Percentiles rank a stretch among this genome's conserved stretches.
phyloP scores from a whole-genome alignment of 2,888 invertebrate genomes.

The Mylabris sibirica region DNA sequence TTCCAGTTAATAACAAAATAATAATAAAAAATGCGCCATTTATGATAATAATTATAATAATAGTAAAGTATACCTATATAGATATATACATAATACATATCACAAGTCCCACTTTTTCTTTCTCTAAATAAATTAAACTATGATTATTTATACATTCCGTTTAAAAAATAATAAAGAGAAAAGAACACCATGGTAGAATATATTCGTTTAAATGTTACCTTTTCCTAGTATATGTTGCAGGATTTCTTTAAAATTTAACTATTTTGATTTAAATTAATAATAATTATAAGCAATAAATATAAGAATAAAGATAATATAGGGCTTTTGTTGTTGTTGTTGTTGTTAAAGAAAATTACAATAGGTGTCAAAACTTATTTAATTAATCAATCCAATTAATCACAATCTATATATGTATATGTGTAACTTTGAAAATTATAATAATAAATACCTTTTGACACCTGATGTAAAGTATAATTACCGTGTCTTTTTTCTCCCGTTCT shows the following conservation, averaged over 20 bases:
- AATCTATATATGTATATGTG: not conserved
- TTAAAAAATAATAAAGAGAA: not conserved
- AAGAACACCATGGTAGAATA: slow-evolving; percentile 38
- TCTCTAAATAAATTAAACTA: slow-evolving; percentile 44
- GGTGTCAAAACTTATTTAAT: slow-evolving; percentile 5
- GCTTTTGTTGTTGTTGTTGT: not conserved
- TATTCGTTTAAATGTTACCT: slow-evolving; percentile 20
- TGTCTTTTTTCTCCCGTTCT: slow-evolving; percentile 8
- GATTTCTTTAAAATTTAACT: slow-evolving; percentile 21
- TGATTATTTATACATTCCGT: slow-evolving; percentile 20
- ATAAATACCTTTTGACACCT: not conserved
- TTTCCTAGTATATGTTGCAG: slow-evolving; percentile 20
- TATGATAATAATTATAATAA: slow-evolving; percentile 28
- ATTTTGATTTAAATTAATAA: slow-evolving; percentile 20
- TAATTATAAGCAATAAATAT: slow-evolving; percentile 13
- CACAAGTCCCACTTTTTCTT: slow-evolving; percentile 55
- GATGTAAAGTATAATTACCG: slow-evolving; percentile 21
- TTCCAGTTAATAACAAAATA: slow-evolving; percentile 57
- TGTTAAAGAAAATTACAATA: not conserved
- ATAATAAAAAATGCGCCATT: slow-evolving; percentile 55
- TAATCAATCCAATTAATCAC: not conserved
- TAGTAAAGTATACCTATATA: slow-evolving; percentile 10
- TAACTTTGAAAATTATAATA: not conserved
- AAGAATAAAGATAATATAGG: slow-evolving; percentile 34
- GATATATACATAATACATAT: slow-evolving; percentile 60